Percentiles rank a stretch among this genome's conserved stretches.
Conservation (phyloP, 2,888 invertebrate genomes). For the Sesia apiformis region DNA sequence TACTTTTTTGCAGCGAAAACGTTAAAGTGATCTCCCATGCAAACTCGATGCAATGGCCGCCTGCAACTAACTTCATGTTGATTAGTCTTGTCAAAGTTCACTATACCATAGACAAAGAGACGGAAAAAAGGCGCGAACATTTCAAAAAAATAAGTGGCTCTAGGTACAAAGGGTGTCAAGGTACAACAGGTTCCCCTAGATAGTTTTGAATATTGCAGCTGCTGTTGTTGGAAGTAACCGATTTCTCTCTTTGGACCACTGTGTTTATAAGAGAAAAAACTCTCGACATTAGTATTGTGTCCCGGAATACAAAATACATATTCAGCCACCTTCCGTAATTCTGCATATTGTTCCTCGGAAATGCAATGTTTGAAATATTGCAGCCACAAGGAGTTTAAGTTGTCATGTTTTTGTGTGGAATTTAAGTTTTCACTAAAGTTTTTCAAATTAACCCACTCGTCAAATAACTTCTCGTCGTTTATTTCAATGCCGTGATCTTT, state of each 20-base stretch:
- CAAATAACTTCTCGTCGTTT: neutral
- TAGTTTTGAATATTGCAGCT: no score
- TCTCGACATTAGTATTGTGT: neutral
- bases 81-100: no score
- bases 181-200: no score
- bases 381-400: constrained; percentile 1
- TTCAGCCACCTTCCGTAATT: neutral
- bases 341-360: neutral
- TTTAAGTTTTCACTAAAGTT: neutral
- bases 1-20: no score
- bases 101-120: no score
- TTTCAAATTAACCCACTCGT: neutral
- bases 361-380: constrained; percentile 1
- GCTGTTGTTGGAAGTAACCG: constrained; percentile 1
- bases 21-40: no score
- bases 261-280: neutral
- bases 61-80: no score
- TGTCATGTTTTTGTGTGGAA: constrained; percentile 1
- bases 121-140: no score
- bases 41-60: no score
- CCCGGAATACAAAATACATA: neutral
- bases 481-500: neutral
- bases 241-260: neutral
- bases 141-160: no score
- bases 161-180: no score